Base-by-base conservation (phyloP, 2,888 invertebrate genomes). In the Zonitis immaculata region DNA sequence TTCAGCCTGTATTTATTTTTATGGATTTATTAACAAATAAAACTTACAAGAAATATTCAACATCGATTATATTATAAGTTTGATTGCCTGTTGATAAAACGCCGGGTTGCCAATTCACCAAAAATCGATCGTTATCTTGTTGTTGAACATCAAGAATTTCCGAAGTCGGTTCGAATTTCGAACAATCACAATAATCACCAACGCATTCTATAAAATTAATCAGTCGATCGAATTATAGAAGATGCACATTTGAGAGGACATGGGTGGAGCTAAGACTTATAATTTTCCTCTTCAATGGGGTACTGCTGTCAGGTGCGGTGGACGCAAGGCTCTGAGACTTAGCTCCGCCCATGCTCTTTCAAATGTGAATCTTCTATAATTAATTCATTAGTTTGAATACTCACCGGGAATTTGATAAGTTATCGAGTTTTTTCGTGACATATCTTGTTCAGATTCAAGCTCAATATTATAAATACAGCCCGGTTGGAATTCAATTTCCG, bases 101-200 rank as follows among this genome's bases (percentile, higher is more conserved):
- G 7, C 54, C 54, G 5, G 56, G 52, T 20, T 49, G 47, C 56
- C 56, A 56, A 7, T 43, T 22, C 11, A 56, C 35, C 11, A 32
- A n/a, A 28, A 49, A 56, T 1, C 44, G 11, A 28, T 45, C 42
- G 9, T 46, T 32, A 18, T 3, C 2, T n/a, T n/a, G 9, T 0
- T 9, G 49, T 6, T 20, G 14, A 1, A 56, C 39, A 16, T 32
- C 27, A 16, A 47, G 16, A 49, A 56, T 46, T 42, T 27, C 26
- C n/a, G 46, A 43, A 2, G 9, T 11, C 11, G 49, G 52, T 20
- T n/a, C 26, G 28, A 35, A 51, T 39, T 42, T 51, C 6, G 28
- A 9, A 35, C 55, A 55, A 44, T 45, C 26, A 27, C 51, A 55
- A 22, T 32, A 44, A 1, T 43, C 44, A 30, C 30, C 48, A 32